Percentiles rank a stretch among this genome's conserved stretches.
phyloP scores from a whole-genome alignment of 2,113 vertebrate genomes.

The Takifugu flavidus region DNA sequence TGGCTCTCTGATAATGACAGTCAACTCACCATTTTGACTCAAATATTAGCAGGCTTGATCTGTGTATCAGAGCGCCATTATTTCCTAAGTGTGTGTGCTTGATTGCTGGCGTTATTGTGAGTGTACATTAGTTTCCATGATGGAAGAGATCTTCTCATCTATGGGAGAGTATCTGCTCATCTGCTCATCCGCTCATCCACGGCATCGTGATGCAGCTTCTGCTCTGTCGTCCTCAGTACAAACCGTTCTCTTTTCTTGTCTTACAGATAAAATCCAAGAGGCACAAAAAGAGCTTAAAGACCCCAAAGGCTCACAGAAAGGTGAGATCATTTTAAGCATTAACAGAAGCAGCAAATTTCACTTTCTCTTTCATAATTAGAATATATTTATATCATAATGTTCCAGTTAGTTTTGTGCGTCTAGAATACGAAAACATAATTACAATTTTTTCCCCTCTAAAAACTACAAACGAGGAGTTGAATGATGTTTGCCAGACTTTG shows the following conservation, averaged over 20 bases:
- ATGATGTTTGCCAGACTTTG: too few relatives aligned
- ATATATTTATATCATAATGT: too few relatives aligned
- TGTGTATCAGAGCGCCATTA: background rate
- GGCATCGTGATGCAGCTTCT: too few relatives aligned
- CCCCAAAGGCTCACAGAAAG: conserved; percentile 87
- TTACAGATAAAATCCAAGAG: conserved; percentile 98
- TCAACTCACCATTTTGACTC: conserved; percentile 11
- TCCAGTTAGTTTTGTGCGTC: too few relatives aligned
- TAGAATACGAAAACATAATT: too few relatives aligned
- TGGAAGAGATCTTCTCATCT: conserved; percentile 35
- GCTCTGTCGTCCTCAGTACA: too few relatives aligned
- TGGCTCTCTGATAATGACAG: conserved; percentile 21
- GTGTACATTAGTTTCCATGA: conserved; percentile 50
- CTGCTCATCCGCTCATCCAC: too few relatives aligned
- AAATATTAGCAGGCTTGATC: conserved; percentile 17
- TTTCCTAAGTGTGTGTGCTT: conserved; percentile 19
- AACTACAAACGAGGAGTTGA: too few relatives aligned
- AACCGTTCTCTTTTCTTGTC: conserved; percentile 40
- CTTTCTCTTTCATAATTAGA: background rate
- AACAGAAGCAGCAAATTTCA: background rate
- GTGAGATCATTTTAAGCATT: conserved; percentile 65
- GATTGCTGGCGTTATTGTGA: conserved; percentile 10
- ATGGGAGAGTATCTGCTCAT: conserved; percentile 62
- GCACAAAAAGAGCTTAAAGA: conserved; percentile 97
- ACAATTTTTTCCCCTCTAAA: too few relatives aligned